Percentiles rank a stretch among this genome's conserved stretches.
Evolutionary conservation across 2,113 vertebrate genomes (phyloP).

Genomic region (Anolis carolinensis): DNA sequence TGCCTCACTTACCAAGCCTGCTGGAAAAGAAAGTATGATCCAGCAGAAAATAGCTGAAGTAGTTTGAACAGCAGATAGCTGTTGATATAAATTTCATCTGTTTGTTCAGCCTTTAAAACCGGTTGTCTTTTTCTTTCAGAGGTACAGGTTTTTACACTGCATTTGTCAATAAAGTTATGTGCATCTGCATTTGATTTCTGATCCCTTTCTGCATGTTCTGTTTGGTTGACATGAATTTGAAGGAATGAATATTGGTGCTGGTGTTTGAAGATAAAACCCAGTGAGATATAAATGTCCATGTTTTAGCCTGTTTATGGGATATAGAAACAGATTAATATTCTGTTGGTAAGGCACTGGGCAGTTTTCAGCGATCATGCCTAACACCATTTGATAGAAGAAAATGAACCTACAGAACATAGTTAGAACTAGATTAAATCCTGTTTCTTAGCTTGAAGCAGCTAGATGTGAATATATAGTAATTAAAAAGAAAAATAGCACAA

Average conservation of each 20-base stretch:
- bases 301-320: not conserved
- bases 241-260: not conserved
- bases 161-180: constrained; percentile 15
- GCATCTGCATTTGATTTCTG: not conserved
- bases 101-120: constrained; percentile 21
- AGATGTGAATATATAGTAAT: not conserved
- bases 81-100: not conserved
- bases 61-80: constrained; percentile 25
- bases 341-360: not conserved
- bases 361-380: not conserved
- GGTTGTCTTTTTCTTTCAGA: not conserved
- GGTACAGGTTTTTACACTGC: not conserved
- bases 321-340: not conserved
- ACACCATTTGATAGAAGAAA: not conserved
- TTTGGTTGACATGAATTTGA: not conserved
- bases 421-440: no score
- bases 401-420: no score
- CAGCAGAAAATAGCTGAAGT: constrained; percentile 4
- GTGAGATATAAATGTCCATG: not conserved
- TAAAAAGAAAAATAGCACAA: not conserved
- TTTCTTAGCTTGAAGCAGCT: no score
- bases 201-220: not conserved
- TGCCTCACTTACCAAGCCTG: not conserved
- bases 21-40: not conserved
- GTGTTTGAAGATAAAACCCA: not conserved